Evolutionary conservation across 2,888 invertebrate species (phyloP), one percentile per base, ranked within the genome.

Genomic region (Melipona bicolor): DNA sequence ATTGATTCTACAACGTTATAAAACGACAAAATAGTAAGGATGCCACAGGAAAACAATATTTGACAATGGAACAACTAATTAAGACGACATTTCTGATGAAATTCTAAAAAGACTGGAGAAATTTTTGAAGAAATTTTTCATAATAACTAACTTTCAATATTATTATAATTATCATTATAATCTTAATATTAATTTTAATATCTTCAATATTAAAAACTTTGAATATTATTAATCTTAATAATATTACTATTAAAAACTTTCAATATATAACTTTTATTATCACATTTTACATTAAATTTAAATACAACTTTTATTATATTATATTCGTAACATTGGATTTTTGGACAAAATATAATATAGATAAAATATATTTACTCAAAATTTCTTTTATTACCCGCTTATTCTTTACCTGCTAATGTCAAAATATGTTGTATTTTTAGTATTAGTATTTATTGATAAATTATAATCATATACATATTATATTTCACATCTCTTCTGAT

Each of bases 1-100:
- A 61, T 94, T 93, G 87, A 91, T 96, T 74, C 24, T 79, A 4
- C 49, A 17, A 73, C 54, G n/a, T 36, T 86, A 88, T 24, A 3
- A 9, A 15, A 11, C 3, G 1, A n/a, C 27, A 52, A 19, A 6
- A n/a, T 49, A 72, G 54, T 43, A 61, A 43, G 13, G 54, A 27
- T 49, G 19, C 21, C 27, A 24, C 17, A 19, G 32, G 13, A 56
- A 17, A 50, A 70, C n/a, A 69, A 56, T 32, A 27, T 59, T 32
- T 21, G 15, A 59, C 19, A 19, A 9, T 52, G 4, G 4, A 49
- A 15, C 19, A 52, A 27, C 27, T 6, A 52, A 43, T 43, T 21
- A 17, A 21, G 5, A 52, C 2, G 32, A 59, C 11, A 5, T 54
- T 2, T 9, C 52, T 36, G 6, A 43, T 1, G 9, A 52, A 11